A percentile compares a stretch with the other conserved stretches of the same genome.
Conservation (phyloP, 2,888 invertebrate genomes). For the Campoplex capitator region DNA sequence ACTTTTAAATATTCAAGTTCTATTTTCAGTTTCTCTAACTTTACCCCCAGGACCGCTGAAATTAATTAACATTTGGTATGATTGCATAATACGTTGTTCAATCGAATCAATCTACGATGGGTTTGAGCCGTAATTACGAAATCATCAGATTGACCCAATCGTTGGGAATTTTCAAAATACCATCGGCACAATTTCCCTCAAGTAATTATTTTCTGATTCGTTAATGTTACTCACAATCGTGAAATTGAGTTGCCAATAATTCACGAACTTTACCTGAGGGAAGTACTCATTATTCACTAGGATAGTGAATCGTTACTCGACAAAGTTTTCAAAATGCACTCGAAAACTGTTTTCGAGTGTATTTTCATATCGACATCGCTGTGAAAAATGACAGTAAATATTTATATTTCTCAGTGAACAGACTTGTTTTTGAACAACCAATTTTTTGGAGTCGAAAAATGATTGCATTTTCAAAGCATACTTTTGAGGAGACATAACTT, state of each 20-base stretch:
- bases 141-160: background rate
- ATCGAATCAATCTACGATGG: background rate
- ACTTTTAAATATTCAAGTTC: background rate
- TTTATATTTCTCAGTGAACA: background rate
- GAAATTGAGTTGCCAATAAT: background rate
- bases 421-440: background rate
- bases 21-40: background rate
- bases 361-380: no score
- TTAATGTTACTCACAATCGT: background rate
- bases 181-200: background rate
- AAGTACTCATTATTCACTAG: background rate
- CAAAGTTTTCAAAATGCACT: no score
- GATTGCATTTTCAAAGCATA: background rate
- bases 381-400: no score
- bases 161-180: background rate
- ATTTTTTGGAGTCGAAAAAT: background rate
- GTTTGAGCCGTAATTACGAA: background rate
- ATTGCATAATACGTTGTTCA: background rate
- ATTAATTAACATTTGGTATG: background rate
- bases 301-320: background rate
- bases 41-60: background rate
- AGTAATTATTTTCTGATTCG: background rate
- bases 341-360: no score
- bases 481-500: background rate
- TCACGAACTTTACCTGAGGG: background rate